Base-by-base conservation (phyloP, 2,888 invertebrate species). In the Zootermopsis nevadensis region DNA sequence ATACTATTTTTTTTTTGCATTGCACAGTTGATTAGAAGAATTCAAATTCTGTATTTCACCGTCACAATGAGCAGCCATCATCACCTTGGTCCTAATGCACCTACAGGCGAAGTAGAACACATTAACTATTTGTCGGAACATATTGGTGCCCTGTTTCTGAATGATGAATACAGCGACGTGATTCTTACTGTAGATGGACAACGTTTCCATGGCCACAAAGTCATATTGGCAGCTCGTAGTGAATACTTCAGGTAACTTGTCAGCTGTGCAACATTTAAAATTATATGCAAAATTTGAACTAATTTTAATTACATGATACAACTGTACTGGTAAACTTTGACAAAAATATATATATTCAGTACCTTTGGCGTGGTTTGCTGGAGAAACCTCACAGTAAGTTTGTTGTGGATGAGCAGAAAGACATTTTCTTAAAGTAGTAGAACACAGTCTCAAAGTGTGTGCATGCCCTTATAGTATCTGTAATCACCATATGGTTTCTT, bases 221-320 rank as follows among this genome's bases (percentile, higher is more conserved):
- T 98, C 8, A 96, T 99, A 86, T 91, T 99, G 82, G 99, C 99
- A 0, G 96, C 98, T 42, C 93, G 99, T 87, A 98, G 98, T 88
- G 97, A 98, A 87, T 99, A 99, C 90, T 99, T 99, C 90, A 92
- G 98, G 89, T 98, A 95, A 19, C 24, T 77, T 60, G 27, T 27
- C 27, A 60, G 8, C 6, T 60, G 7, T 60, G 27, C 7, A 27
- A 10, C 27, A 60, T 72, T 38, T 33, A 38, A 69, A 7, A 48
- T 74, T 72, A 72, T 33, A 7, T 72, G 1, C 33, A 19, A 12
- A 15, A 48, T 0, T 48, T 48, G 15, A 48, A 48, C 48, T 19
- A 48, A 19, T 12, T 48, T 1, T n/a, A 4, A 4, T 48, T 8
- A 19, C 3, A 48, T 15, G 3, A 48, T 12, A 48, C 38, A 48